These are phyloP conservation scores for Cephus pygmeus DNA, from an alignment of 2,888 invertebrate species.

Conservation along the genomic window DNA sequence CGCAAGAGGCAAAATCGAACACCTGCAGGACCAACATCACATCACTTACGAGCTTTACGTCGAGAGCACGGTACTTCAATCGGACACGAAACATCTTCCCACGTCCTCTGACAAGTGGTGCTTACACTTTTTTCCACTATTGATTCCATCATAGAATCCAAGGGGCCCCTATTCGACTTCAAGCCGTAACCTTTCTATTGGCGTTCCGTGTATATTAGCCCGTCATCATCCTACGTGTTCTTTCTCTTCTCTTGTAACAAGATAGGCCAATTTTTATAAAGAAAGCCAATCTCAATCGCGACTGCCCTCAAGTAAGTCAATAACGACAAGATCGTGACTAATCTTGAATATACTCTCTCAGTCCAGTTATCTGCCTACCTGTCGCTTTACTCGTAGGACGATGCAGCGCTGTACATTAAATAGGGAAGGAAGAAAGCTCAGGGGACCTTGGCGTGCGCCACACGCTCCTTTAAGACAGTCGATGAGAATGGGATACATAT, in stretches of 20 bases:
- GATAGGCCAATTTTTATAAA: not conserved
- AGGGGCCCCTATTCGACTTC: not conserved
- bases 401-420: not conserved
- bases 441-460: not conserved
- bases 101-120: not conserved
- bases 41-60: not conserved
- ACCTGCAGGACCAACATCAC: too few relatives aligned
- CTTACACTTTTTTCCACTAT: not conserved
- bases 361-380: not conserved
- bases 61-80: not conserved
- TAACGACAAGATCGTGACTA: not conserved
- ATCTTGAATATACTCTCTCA: not conserved
- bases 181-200: not conserved
- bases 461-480: not conserved
- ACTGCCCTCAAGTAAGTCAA: not conserved
- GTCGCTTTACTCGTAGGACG: not conserved
- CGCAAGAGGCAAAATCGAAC: not conserved
- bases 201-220: not conserved
- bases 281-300: not conserved
- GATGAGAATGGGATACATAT: not conserved
- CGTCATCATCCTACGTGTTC: not conserved
- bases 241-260: not conserved
- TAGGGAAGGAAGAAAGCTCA: not conserved
- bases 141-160: not conserved
- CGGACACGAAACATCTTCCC: not conserved